phyloP scores from a whole-genome alignment of 2,797 vertebrate species.

The Artibeus lituratus region DNA sequence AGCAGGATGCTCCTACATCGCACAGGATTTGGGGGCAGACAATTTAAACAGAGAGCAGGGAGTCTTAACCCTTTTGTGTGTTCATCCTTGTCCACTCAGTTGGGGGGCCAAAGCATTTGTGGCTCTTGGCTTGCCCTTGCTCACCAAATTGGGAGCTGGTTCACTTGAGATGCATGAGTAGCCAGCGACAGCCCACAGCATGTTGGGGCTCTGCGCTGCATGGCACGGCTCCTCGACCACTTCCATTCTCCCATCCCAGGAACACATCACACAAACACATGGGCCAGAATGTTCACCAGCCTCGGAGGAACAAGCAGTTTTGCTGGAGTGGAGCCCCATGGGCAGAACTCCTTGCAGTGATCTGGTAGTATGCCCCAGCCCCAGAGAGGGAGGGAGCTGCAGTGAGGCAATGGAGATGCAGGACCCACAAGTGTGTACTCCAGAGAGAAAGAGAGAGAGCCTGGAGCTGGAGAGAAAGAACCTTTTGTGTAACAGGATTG shows the following conservation, averaged over 20 bases:
- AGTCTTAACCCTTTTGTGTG: background rate
- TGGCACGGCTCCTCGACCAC: background rate
- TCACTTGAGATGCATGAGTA: background rate
- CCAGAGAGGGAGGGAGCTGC: too few relatives aligned
- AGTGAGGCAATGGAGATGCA: too few relatives aligned
- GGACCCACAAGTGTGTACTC: too few relatives aligned
- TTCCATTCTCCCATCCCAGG: background rate
- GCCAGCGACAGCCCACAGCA: background rate
- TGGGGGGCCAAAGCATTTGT: background rate
- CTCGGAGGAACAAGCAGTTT: too few relatives aligned
- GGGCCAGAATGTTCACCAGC: too few relatives aligned
- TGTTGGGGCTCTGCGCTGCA: background rate
- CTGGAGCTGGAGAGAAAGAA: too few relatives aligned
- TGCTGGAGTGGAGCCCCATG: too few relatives aligned
- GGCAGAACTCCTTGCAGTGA: too few relatives aligned
- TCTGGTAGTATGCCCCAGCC: too few relatives aligned
- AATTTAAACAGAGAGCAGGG: background rate
- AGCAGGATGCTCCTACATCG: background rate
- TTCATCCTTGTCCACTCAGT: background rate
- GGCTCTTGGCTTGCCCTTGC: background rate
- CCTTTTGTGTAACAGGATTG: too few relatives aligned
- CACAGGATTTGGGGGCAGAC: background rate
- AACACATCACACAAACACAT: too few relatives aligned
- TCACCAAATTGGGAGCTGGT: background rate
- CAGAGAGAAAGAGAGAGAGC: too few relatives aligned